phyloP scores from a whole-genome alignment of 92 coral and sea anemone species.

The Porites divaricata region DNA sequence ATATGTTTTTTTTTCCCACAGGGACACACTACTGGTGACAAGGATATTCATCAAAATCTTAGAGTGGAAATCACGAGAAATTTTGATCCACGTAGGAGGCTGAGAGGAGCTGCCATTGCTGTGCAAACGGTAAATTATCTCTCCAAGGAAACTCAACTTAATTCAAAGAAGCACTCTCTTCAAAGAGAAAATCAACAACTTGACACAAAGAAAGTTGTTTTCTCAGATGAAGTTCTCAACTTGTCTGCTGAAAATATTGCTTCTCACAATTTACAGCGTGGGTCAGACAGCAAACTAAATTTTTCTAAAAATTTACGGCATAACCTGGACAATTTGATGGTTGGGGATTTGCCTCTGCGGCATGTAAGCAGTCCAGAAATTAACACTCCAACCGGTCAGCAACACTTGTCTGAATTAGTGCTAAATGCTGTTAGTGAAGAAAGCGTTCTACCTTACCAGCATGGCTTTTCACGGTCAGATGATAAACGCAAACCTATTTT shows the following conservation, averaged over 20 bases:
- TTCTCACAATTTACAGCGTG: conserved; percentile 17
- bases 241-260: conserved; percentile 23
- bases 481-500: conserved; percentile 45
- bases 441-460: conserved; percentile 33
- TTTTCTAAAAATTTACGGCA: conserved; percentile 34
- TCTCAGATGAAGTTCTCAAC: conserved; percentile 55
- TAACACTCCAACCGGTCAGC: conserved; percentile 62
- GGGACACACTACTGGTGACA: conserved; percentile 93
- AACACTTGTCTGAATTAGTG: conserved; percentile 21
- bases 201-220: conserved; percentile 47
- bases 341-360: conserved; percentile 61
- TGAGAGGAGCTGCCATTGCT: conserved; percentile 86
- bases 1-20: conserved; percentile 5
- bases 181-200: conserved; percentile 14
- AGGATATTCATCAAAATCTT: conserved; percentile 88
- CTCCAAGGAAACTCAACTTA: conserved; percentile 52
- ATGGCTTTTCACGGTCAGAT: conserved; percentile 42
- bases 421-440: conserved; percentile 38
- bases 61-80: conserved; percentile 88
- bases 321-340: conserved; percentile 26
- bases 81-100: conserved; percentile 85
- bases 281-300: conserved; percentile 36
- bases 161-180: conserved; percentile 23
- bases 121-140: conserved; percentile 92
- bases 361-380: conserved; percentile 87